Evolutionary conservation across 2,888 invertebrate species (phyloP), one percentile per base, ranked within the genome.

Genomic region (Fissipunctia ypsillon): DNA sequence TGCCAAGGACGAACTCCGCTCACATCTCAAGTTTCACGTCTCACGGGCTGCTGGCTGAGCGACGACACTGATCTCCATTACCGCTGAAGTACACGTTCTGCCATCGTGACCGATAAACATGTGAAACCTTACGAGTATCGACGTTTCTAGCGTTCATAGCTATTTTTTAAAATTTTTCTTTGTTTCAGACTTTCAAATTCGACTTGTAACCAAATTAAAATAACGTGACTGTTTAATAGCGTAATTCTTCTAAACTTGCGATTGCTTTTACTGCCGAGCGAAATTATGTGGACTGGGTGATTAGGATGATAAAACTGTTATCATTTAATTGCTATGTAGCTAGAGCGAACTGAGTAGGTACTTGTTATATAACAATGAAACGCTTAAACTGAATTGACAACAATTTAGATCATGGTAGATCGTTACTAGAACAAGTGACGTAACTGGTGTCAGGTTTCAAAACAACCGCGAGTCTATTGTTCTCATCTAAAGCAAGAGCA

Each of bases 391-490:
- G 70, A 80, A 78, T 80, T 77, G 64, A 85, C 81, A 84, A 85
- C 81, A 86, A 81, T 84, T 87, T 79, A 87, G 84, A 85, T 89
- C 81, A 85, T 90, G 83, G 86, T 79, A 86, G 84, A 85, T 90
- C 84, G 87, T 90, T 89, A 89, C 83, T 85, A 87, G 84, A 88
- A 84, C 83, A 86, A 85, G 85, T 91, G 90, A 90, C 88, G 89
- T 88, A 89, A 91, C 88, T 85, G 84, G 88, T 79, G 78, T 85
- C 83, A 84, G 90, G 89, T 93, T 91, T 88, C 88, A 84, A 90
- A 93, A 93, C 92, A 92, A 87, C 77, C 76, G 80, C 79, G 83
- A 78, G 85, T 87, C 90, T 90, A 88, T 91, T 92, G 91, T 92
- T 87, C 88, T 86, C 86, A 72, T 79, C 82, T 84, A 81, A 88